Conservation (phyloP, 2,888 invertebrate genomes). For the Tiphia femorata region DNA sequence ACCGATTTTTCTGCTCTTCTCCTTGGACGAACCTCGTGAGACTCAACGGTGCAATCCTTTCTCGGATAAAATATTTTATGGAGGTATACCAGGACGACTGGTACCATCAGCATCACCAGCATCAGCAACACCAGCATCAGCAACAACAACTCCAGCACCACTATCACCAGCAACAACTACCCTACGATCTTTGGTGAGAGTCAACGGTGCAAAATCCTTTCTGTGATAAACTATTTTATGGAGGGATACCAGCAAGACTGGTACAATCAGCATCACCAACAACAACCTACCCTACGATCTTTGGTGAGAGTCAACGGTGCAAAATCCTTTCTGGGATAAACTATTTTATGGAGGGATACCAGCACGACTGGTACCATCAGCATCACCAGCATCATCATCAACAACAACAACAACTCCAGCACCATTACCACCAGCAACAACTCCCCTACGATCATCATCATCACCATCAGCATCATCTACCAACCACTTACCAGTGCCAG, state of each 20-base stretch:
- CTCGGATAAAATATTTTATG: no score
- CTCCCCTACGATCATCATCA: constrained; percentile 33
- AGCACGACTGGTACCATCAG: constrained; percentile 44
- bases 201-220: no score
- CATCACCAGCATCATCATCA: constrained; percentile 41
- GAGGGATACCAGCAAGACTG: not conserved
- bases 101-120: constrained; percentile 51
- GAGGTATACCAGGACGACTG: constrained; percentile 59
- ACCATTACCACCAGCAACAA: constrained; percentile 19
- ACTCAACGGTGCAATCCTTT: no score
- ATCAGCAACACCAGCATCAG: not conserved
- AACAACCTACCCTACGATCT: no score
- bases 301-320: no score
- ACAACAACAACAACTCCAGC: constrained; percentile 32
- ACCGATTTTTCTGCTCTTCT: no score
- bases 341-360: constrained; percentile 49
- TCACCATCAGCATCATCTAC: constrained; percentile 29
- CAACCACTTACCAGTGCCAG: no score
- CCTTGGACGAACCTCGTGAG: no score
- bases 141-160: not conserved
- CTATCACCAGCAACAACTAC: not conserved
- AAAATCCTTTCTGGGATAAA: no score
- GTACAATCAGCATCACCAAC: not conserved
- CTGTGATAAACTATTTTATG: no score
- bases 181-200: no score